Evolutionary conservation across 2,888 invertebrate species (phyloP), one percentile per base, ranked within the genome.

Genomic region (Coleophora deauratella): DNA sequence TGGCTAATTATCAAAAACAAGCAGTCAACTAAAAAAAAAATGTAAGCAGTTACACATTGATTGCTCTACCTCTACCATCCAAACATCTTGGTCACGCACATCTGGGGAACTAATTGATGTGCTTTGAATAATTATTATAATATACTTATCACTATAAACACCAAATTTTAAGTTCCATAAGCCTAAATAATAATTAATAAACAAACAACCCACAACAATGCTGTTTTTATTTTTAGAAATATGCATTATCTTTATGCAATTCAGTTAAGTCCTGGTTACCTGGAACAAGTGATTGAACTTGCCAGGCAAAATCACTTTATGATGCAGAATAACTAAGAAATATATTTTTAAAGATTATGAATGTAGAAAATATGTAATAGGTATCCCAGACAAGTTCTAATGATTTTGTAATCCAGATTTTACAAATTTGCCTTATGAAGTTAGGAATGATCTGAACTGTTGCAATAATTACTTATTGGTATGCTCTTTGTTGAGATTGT

Each of bases 181-280:
- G 64, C 66, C 63, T 69, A 67, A 68, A n/a, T n/a, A n/a, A n/a
- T n/a, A n/a, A n/a, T n/a, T 56, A 68, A 66, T 52, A 59, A 54
- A 56, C 59, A 60, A 61, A 51, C 54, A 52, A 57, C 61, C 56
- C 54, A 50, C 51, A 46, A 51, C 31, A 54, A 53, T 62, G 60
- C 61, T 53, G 55, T 69, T 69, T 72, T 63, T 54, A 62, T 66
- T 66, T 51, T 59, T 53, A 50, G 52, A 49, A 47, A 51, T 47
- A 40, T 53, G 43, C 56, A 51, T 59, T 50, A n/a, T n/a, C n/a
- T n/a, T n/a, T n/a, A n/a, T n/a, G n/a, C n/a, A n/a, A n/a, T n/a
- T n/a, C n/a, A n/a, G n/a, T n/a, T n/a, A n/a, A n/a, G n/a, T n/a
- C n/a, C n/a, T n/a, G n/a, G n/a, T n/a, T n/a, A n/a, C n/a, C n/a